Conservation (phyloP, 2,113 vertebrate genomes). For the Muntiacus reevesi region DNA sequence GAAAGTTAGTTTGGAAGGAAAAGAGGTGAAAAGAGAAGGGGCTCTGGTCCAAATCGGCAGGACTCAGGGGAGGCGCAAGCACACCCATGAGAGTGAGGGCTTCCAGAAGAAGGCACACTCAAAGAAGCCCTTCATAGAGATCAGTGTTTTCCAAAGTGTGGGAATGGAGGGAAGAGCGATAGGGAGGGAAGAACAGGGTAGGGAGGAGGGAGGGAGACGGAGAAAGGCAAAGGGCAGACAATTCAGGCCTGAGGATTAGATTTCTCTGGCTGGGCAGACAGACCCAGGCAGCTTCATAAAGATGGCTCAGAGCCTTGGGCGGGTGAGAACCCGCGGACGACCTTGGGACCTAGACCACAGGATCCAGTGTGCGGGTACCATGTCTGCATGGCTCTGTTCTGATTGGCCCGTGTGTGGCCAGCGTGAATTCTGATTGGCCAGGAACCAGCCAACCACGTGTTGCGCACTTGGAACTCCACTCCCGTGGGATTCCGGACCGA, state of each 20-base stretch:
- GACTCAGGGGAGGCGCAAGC: background rate
- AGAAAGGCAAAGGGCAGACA: background rate
- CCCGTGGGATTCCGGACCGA: accelerated
- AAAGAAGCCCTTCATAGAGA: background rate
- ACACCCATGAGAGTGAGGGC: background rate
- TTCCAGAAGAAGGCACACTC: background rate
- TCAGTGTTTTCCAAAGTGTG: background rate
- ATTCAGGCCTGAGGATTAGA: background rate
- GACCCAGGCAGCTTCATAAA: background rate
- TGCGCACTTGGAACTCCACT: background rate
- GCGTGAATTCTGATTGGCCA: background rate
- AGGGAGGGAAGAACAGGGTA: background rate
- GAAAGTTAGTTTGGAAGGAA: background rate
- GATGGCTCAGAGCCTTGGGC: accelerated
- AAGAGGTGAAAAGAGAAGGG: background rate
- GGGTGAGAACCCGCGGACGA: background rate
- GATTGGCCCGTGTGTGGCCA: background rate
- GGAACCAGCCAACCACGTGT: background rate
- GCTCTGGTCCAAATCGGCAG: background rate
- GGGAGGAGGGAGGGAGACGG: too few species aligned
- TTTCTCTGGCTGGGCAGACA: background rate
- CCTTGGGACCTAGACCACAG: too few species aligned
- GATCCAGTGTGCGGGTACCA: accelerated
- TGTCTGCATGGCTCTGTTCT: background rate
- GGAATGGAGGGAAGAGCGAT: background rate